Evolutionary conservation across 2,113 vertebrate species (phyloP).

Genomic region (Pseudonaja textilis): DNA sequence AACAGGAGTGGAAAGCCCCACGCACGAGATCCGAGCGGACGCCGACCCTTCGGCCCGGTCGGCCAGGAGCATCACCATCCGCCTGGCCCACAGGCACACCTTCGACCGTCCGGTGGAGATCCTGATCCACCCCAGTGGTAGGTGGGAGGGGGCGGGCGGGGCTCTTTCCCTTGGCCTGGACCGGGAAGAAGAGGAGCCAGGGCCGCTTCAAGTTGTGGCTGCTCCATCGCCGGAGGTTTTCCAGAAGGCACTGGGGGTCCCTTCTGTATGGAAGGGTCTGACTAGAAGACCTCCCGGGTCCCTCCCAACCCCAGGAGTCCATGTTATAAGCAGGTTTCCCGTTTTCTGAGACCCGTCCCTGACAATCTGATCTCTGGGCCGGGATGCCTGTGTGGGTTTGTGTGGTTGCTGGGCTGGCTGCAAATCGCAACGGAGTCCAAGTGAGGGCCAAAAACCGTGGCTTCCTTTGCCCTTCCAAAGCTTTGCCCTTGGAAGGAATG

Average conservation of each 20-base stretch:
- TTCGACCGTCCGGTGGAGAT: constrained; percentile 92
- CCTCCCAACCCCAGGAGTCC: background rate
- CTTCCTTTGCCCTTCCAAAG: background rate
- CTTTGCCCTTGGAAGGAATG: background rate
- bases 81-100: constrained; percentile 89
- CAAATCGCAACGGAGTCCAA: background rate
- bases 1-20: constrained; percentile 93
- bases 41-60: constrained; percentile 86
- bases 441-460: background rate
- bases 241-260: too few species aligned
- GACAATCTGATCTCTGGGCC: background rate
- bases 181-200: background rate
- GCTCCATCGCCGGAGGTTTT: too few species aligned
- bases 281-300: too few species aligned
- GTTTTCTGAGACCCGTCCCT: background rate
- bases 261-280: too few species aligned
- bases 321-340: background rate
- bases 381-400: background rate
- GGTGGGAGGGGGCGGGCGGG: constrained; percentile 16
- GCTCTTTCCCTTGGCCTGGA: background rate
- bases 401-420: background rate
- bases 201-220: background rate
- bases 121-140: constrained; percentile 92
- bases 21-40: constrained; percentile 89
- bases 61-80: constrained; percentile 86